Conservation (phyloP, 2,888 invertebrate species). For the Criorhina ranunculi region DNA sequence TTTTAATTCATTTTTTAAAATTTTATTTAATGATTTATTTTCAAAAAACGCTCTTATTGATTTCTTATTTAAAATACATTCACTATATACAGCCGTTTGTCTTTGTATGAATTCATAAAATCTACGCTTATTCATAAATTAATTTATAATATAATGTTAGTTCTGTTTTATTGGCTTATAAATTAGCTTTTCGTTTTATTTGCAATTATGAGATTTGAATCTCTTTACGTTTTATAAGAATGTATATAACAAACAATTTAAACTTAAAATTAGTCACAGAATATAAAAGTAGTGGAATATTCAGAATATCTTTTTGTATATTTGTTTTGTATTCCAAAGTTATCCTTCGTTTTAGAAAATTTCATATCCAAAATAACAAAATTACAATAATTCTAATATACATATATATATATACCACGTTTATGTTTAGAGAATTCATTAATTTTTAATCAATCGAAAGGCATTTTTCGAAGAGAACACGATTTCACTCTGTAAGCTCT, state of each 20-base stretch:
- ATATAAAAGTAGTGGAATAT: conserved; percentile 42
- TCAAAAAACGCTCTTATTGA: conserved; percentile 71
- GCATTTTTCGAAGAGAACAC: conserved; percentile 61
- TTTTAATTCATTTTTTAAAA: conserved; percentile 16
- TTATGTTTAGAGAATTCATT: conserved; percentile 20
- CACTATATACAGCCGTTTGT: conserved; percentile 77
- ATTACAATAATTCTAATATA: conserved; percentile 52
- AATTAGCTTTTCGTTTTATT: conserved; percentile 12
- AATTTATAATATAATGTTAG: conserved; percentile 43
- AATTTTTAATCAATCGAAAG: conserved; percentile 57
- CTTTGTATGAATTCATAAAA: conserved; percentile 56
- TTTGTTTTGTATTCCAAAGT: conserved; percentile 19
- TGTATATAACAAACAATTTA: conserved; percentile 31
- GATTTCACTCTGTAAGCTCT: conserved; percentile 66
- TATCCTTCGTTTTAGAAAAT: conserved; percentile 16
- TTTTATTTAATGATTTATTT: conserved; percentile 72
- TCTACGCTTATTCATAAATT: conserved; percentile 49
- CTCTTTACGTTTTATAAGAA: conserved; percentile 33
- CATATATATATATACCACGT: no score
- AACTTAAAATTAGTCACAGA: conserved; percentile 2
- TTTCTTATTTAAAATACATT: conserved; percentile 73
- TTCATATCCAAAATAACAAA: conserved; percentile 57
- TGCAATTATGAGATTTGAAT: conserved; percentile 27
- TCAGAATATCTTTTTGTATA: conserved; percentile 19
- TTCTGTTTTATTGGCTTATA: conserved; percentile 29